Evolutionary conservation across 2,888 invertebrate genomes (phyloP).

Genomic region (Phalera bucephala): DNA sequence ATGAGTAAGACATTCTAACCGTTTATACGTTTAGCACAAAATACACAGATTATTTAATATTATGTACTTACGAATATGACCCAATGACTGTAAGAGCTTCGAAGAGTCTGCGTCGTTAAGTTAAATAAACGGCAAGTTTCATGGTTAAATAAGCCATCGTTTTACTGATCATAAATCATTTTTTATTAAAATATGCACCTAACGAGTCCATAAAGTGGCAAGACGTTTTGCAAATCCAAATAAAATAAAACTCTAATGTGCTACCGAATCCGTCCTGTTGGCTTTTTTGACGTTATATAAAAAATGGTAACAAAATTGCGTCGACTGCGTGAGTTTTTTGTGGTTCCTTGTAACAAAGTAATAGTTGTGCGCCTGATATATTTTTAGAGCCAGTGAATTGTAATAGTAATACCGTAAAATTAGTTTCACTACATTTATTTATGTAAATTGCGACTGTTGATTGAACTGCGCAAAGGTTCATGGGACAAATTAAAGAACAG

Average conservation of each 20-base stretch:
- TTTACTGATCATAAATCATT: conserved; percentile 58
- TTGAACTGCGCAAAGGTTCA: conserved; percentile 2
- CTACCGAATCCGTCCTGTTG: conserved; percentile 64
- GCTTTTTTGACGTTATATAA: conserved; percentile 48
- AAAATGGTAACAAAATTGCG: conserved; percentile 49
- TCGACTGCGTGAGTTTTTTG: conserved; percentile 37
- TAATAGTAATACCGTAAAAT: conserved; percentile 1
- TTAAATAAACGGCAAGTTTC: conserved; percentile 6
- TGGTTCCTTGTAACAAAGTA: conserved; percentile 16
- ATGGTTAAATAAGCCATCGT: conserved; percentile 18
- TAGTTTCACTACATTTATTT: background rate
- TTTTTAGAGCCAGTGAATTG: conserved; percentile 13
- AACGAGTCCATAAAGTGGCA: conserved; percentile 60
- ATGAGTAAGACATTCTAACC: no score
- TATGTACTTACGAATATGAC: no score
- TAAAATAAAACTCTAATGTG: conserved; percentile 59
- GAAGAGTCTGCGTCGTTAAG: no score
- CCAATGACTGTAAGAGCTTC: no score
- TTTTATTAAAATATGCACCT: conserved; percentile 47
- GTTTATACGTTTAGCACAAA: no score
- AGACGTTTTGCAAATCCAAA: conserved; percentile 52
- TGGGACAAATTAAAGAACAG: no score
- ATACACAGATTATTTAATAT: no score
- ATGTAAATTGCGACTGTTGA: background rate
- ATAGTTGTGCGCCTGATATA: conserved; percentile 18